Evolutionary conservation across 2,113 vertebrate genomes (phyloP).

Genomic region (Aspiorhynchus laticeps): DNA sequence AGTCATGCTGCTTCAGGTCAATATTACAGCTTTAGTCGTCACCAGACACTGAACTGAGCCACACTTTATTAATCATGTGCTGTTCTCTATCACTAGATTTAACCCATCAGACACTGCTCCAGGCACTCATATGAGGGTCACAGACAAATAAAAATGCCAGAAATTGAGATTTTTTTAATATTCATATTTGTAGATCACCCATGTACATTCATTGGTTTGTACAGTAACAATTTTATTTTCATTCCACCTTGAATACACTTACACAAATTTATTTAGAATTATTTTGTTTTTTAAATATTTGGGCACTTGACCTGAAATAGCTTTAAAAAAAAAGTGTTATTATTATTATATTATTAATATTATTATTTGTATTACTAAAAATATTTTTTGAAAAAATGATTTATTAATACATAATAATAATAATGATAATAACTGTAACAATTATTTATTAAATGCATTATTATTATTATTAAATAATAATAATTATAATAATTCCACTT

Average conservation of each 20-base stretch:
- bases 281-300: no score
- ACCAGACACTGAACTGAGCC: constrained; percentile 38
- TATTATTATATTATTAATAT: neutral
- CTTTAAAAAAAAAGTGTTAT: no score
- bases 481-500: neutral
- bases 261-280: no score
- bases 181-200: neutral
- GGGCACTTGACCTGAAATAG: neutral
- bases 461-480: no score
- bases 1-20: constrained; percentile 36
- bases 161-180: neutral
- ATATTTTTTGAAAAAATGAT: no score
- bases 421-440: no score
- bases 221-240: neutral
- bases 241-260: neutral
- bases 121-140: constrained; percentile 27
- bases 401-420: no score
- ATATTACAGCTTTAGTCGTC: constrained; percentile 43
- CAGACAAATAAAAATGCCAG: neutral
- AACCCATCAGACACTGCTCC: constrained; percentile 37
- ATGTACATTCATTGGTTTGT: neutral
- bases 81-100: constrained; percentile 47
- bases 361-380: neutral
- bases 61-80: constrained; percentile 50
- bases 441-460: no score